Conservation (phyloP, 2,797 vertebrate species). For the Tadarida brasiliensis region DNA sequence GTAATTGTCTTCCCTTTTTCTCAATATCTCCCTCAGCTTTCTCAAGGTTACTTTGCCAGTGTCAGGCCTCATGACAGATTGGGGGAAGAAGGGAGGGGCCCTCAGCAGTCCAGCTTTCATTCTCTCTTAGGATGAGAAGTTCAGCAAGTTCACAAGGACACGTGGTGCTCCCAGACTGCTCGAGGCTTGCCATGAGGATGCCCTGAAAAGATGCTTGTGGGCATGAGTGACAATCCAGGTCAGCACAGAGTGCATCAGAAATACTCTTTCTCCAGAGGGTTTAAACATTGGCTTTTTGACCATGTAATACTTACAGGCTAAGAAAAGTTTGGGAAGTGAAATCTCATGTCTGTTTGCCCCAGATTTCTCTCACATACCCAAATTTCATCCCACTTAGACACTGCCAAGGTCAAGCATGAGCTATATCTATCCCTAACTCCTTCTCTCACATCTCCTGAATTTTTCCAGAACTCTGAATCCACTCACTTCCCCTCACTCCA, state of each 20-base stretch:
- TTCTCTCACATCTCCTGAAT: neutral
- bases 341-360: neutral
- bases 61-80: neutral
- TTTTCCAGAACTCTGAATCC: neutral
- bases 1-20: neutral
- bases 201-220: neutral
- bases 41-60: neutral
- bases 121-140: neutral
- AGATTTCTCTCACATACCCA: neutral
- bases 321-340: neutral
- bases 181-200: neutral
- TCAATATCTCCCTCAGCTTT: neutral
- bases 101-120: neutral
- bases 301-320: neutral
- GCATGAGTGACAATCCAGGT: neutral
- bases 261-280: neutral
- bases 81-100: too few relatives aligned
- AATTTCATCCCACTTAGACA: neutral
- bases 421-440: neutral
- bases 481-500: neutral
- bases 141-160: neutral
- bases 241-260: neutral
- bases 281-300: neutral
- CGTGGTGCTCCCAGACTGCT: neutral
- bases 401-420: neutral